Conservation (phyloP, 2,888 invertebrate species). For the Ypsolopha sequella region DNA sequence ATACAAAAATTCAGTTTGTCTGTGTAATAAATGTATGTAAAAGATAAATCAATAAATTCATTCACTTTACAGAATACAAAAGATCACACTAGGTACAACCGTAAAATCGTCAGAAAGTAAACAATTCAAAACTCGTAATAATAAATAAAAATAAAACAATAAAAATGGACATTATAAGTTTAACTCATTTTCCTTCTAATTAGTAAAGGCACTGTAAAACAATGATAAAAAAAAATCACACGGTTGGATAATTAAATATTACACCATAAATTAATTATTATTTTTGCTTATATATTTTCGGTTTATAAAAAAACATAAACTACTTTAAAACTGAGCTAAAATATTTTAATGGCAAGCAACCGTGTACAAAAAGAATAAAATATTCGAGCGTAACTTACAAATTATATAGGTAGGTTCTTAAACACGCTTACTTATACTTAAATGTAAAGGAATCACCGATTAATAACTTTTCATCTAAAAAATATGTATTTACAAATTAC, state of each 20-base stretch:
- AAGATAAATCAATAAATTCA: constrained; percentile 1
- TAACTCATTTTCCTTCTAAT: constrained; percentile 37
- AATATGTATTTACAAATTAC: neutral
- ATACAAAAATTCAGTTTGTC: neutral
- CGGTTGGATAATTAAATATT: too few species aligned
- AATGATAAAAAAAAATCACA: constrained; percentile 6
- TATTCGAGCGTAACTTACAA: constrained; percentile 5
- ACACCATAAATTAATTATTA: constrained; percentile 1
- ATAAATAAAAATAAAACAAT: constrained; percentile 54
- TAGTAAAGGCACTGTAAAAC: constrained; percentile 12
- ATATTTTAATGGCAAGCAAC: constrained; percentile 38
- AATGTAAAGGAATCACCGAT: constrained; percentile 7
- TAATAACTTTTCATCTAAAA: neutral
- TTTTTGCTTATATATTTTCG: neutral
- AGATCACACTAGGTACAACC: constrained; percentile 10
- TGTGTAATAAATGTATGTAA: neutral
- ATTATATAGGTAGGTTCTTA: neutral
- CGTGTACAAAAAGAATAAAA: constrained; percentile 9
- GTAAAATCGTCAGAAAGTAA: neutral
- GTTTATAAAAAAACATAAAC: neutral
- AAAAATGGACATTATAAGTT: constrained; percentile 50
- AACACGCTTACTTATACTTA: constrained; percentile 7
- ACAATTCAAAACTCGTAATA: constrained; percentile 8
- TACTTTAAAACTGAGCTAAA: neutral
- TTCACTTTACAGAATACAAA: constrained; percentile 8